Base-by-base conservation (phyloP, 1,140 invertebrate genomes). In the Hyphantria cunea region DNA sequence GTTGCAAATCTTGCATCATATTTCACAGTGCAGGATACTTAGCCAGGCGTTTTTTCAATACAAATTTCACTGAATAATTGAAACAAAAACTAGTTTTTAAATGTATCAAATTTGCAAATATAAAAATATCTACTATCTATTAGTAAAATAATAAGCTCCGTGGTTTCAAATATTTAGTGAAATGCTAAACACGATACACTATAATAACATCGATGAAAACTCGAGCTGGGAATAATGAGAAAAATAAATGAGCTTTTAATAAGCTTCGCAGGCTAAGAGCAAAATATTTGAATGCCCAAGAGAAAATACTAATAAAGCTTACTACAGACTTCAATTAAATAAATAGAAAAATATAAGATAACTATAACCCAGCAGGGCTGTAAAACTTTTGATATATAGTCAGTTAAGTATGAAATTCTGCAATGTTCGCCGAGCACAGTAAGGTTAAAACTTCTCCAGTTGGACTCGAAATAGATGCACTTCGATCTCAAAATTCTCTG, bases 221-320 rank as follows among this genome's bases (percentile, higher is more conserved):
- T 3, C 41, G 2, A 6, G n/a, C 9, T 13, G n/a, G n/a, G 11
- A 13, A 44, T 9, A 44, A 44, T 12, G 12, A 44, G 12, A 44
- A 44, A n/a, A 44, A 44, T n/a, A 44, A 44, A 44, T 12, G 13
- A 6, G 41, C 41, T n/a, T 6, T 12, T 13, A 44, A 44, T 44
- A 12, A 12, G n/a, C 41, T 44, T n/a, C 13, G 41, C 3, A 12
- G 6, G 11, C 41, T 0, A 44, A 9, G 0, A n/a, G 2, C 34
- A 11, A 37, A 37, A 37, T 0, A 37, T 37, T 37, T 2, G 11
- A 37, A 37, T 37, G 11, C 34, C 34, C 34, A 11, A 37, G 34
- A 37, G 11, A 50, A 50, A 39, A 39, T 39, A 8, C 17, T 52
- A 52, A 52, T 17, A 37, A 17, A 52, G 14, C 14, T 39, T 39